Base-by-base conservation (phyloP, 2,113 vertebrate species). In the Tangachromis dhanisi region DNA sequence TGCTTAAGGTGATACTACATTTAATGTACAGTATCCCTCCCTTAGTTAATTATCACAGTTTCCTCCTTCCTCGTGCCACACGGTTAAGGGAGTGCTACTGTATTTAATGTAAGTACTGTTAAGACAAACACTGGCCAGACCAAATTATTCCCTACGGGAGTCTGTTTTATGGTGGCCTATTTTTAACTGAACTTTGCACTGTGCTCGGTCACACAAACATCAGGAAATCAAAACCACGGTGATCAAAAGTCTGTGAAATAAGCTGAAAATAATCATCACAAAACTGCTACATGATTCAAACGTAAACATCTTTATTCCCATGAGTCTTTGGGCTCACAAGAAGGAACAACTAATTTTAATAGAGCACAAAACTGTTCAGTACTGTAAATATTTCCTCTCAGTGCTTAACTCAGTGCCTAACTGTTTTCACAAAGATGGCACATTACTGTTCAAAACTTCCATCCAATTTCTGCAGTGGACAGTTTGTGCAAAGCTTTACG, bases 361-460 rank as follows among this genome's bases (percentile, higher is more conserved):
- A 68, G 2, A 68, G 63, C 38, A 71, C 2, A 42, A 42, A 4
- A 71, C n/a, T 71, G 35, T 24, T 71, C 19, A 40, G 17, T 40
- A 40, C 35, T 68, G 33, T 40, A n/a, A 68, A 40, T 21, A 40
- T 21, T 68, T 40, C 38, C 63, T 40, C 19, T 68, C 35, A 8
- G n/a, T 40, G 19, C 16, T 0, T 40, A 68, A 68, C 19, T 68
- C 35, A 8, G n/a, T 40, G 33, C 16, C 0, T 40, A 68, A 68
- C 63, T 40, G 33, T 40, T 1, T 40, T 68, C 63, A 68, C 35
- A 9, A 68, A 68, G 3, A 68, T 1, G 7, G 33, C 11, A 21
- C 35, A 68, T 1, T 68, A 21, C 19, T 68, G 35, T 68, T 40
- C 19, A 40, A 0, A 68, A 40, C 19, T 2, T 63, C 5, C 59